Base-by-base conservation (phyloP, 2,888 invertebrate genomes). In the Oconnorella tubifera region DNA sequence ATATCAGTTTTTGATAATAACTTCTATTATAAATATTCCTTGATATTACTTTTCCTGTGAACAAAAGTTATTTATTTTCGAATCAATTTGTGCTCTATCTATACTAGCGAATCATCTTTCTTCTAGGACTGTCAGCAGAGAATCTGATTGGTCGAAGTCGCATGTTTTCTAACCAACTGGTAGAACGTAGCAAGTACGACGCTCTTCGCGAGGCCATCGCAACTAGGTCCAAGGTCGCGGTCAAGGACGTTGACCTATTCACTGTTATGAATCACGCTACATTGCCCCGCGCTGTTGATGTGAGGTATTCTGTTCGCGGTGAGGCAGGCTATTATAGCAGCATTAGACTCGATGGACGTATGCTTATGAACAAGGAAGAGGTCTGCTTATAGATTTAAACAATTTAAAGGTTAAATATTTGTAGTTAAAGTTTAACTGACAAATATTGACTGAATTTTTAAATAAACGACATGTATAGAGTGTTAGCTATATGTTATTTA, bases 291-390 rank as follows among this genome's bases (percentile, higher is more conserved):
- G 94, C 94, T 0, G 74, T 78, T 10, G 97, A 97, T 76, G 88
- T 98, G 2, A 86, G 96, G 72, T 97, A 94, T 81, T 89, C 96
- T 0, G 96, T 95, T 1, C 95, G 95, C 80, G 93, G 95, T 0
- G 94, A 95, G 0, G 93, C 96, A 92, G 40, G 40, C 1, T 97
- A 93, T 80, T 95, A 93, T 79, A 93, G 95, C 78, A 91, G 97
- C 0, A 92, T 93, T 4, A 87, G 92, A 80, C 86, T 98, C 71
- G 94, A 99, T 80, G 97, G 97, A 14, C 89, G 96, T 63, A 91
- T 98, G 4, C 62, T 71, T 3, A 56, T 71, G n/a, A 71, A 78
- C 64, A 73, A 72, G 68, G 60, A 67, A 29, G 71, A 76, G 74
- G 79, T 80, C 62, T 68, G 73, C 31, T 10, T 10, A 28, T 28